A percentile compares a stretch with the other conserved stretches of the same genome.
These are phyloP conservation scores for Alloplasta piceator DNA, from an alignment of 2,888 invertebrate genomes.

Conservation along the genomic window DNA sequence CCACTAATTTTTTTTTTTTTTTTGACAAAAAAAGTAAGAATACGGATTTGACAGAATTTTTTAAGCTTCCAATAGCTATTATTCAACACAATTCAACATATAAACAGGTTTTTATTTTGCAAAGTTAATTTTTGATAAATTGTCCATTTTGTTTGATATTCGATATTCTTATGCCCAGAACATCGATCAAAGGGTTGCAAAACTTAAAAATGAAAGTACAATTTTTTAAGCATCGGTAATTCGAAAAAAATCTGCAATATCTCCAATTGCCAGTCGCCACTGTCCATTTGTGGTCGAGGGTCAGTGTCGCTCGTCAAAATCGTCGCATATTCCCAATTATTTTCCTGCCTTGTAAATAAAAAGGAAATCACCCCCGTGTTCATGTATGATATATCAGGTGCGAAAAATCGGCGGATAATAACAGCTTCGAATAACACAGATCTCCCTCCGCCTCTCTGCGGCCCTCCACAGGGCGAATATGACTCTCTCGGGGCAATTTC, in stretches of 20 bases:
- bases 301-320: not conserved
- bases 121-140: no score
- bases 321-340: not conserved
- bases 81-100: no score
- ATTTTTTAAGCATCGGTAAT: not conserved
- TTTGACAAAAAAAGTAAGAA: not conserved
- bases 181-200: no score
- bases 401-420: slow-evolving; percentile 37
- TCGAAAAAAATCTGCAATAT: not conserved
- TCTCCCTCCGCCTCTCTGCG: not conserved
- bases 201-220: not conserved
- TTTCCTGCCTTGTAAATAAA: not conserved
- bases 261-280: not conserved
- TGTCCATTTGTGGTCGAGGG: not conserved
- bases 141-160: no score
- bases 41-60: not conserved
- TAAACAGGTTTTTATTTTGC: no score
- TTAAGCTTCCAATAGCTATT: no score
- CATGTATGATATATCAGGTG: slow-evolving; percentile 10
- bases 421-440: slow-evolving; percentile 43
- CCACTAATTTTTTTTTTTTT: not conserved
- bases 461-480: slow-evolving; percentile 17
- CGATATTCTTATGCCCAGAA: no score
- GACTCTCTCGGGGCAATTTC: slow-evolving; percentile 43
- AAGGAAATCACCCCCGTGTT: slow-evolving; percentile 19